A percentile compares a stretch with the other conserved stretches of the same genome.
phyloP scores from a whole-genome alignment of 2,888 invertebrate genomes.

The Choristoneura rosaceana region DNA sequence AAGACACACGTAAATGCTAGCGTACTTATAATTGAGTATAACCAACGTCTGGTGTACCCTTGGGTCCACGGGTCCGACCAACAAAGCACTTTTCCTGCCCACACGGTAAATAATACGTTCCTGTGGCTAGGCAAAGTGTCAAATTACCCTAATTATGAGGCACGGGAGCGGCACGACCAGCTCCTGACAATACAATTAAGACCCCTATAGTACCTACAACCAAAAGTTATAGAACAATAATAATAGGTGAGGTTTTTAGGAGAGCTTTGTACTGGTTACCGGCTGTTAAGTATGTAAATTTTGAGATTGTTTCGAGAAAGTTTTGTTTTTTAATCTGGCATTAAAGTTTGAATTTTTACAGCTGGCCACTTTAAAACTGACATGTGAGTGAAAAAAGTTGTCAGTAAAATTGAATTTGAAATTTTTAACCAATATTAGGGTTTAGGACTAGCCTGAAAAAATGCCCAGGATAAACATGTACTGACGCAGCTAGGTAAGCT shows the following conservation, averaged over 20 bases:
- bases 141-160: conserved; percentile 41
- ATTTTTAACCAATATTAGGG: no score
- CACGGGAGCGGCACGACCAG: conserved; percentile 39
- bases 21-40: no score
- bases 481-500: no score
- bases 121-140: conserved; percentile 47
- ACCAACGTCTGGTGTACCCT: not conserved
- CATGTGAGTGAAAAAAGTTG: no score
- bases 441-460: no score
- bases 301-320: not conserved
- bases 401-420: no score
- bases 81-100: conserved; percentile 15
- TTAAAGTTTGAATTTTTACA: no score
- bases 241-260: conserved; percentile 12
- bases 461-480: no score
- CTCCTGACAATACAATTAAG: conserved; percentile 38
- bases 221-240: conserved; percentile 17
- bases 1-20: not conserved
- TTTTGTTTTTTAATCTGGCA: no score
- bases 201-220: conserved; percentile 33
- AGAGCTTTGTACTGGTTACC: conserved; percentile 4
- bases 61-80: not conserved
- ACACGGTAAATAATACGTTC: conserved; percentile 61
- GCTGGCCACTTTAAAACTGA: no score
- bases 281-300: conserved; percentile 2